These are phyloP conservation scores for Alaudala cheleensis DNA, from an alignment of 2,113 vertebrate species.

Conservation along the genomic window DNA sequence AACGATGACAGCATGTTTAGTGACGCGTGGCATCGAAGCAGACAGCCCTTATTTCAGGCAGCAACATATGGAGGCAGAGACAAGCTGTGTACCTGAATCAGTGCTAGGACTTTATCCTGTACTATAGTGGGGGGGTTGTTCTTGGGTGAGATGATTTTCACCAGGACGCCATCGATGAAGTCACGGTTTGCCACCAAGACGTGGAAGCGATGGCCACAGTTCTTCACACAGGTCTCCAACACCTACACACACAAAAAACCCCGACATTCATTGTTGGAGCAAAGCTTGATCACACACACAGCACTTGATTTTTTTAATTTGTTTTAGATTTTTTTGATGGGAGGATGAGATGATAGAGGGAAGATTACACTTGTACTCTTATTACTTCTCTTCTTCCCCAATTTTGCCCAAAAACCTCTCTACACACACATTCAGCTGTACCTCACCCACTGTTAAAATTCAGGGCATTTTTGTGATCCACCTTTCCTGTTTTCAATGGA, in stretches of 20 bases:
- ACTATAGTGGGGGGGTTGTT: slow-evolving; percentile 96
- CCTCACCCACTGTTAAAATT: not conserved
- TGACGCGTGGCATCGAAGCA: not conserved
- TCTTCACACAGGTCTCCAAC: slow-evolving; percentile 97
- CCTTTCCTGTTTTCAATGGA: not conserved
- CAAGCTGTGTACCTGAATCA: slow-evolving; percentile 88
- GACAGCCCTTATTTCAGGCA: slow-evolving; percentile 31
- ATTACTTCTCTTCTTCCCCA: not conserved
- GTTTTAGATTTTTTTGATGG: not conserved
- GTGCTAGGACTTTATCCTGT: slow-evolving; percentile 96
- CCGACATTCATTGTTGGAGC: not conserved
- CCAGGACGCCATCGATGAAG: slow-evolving; percentile 94
- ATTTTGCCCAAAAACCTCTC: not conserved
- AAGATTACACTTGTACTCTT: not conserved
- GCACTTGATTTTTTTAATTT: not conserved
- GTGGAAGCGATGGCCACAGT: slow-evolving; percentile 98
- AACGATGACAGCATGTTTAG: slow-evolving; percentile 24
- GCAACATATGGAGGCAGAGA: slow-evolving; percentile 13
- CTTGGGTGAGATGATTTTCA: slow-evolving; percentile 97
- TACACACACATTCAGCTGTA: not conserved
- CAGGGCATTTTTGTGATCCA: not conserved
- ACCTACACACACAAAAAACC: slow-evolving; percentile 75
- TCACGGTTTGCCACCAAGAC: slow-evolving; percentile 92
- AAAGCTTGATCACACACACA: not conserved
- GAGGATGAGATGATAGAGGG: not conserved